phyloP scores from a whole-genome alignment of 2,797 vertebrate species.

The Borostomias antarcticus region DNA sequence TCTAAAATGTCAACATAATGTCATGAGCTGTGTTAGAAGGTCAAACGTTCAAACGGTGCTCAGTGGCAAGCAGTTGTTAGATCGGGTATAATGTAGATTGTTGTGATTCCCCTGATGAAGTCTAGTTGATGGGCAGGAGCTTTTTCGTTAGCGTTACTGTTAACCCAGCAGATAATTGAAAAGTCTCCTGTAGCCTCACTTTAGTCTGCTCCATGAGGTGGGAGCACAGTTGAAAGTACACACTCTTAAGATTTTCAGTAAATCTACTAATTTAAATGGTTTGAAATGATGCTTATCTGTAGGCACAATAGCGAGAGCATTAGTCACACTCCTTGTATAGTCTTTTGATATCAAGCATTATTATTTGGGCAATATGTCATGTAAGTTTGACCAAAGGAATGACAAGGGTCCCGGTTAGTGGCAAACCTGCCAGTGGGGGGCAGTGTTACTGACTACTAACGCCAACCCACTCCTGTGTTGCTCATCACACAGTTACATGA shows the following conservation, averaged over 20 bases:
- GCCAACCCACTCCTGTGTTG: neutral
- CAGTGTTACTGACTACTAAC: constrained; percentile 56
- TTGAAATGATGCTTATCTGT: neutral
- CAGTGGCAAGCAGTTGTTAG: constrained; percentile 71
- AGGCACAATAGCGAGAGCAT: neutral
- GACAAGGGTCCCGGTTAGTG: neutral
- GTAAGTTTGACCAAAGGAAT: neutral
- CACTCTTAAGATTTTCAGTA: neutral
- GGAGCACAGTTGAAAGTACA: too few relatives aligned
- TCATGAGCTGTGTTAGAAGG: constrained; percentile 74
- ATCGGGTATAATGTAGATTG: constrained; percentile 67
- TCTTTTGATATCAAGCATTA: neutral
- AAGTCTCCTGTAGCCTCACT: too few relatives aligned
- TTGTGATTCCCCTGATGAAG: constrained; percentile 55
- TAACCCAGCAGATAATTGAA: neutral
- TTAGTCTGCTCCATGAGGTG: too few relatives aligned
- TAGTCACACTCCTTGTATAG: neutral
- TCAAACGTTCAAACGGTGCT: constrained; percentile 75
- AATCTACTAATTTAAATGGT: neutral
- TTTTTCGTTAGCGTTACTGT: neutral
- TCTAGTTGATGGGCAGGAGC: neutral
- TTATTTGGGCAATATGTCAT: neutral
- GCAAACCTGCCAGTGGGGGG: constrained; percentile 61
- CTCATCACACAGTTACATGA: neutral
- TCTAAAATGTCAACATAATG: constrained; percentile 81